phyloP scores from a whole-genome alignment of 2,888 invertebrate species.

The Tetragonula carbonaria region DNA sequence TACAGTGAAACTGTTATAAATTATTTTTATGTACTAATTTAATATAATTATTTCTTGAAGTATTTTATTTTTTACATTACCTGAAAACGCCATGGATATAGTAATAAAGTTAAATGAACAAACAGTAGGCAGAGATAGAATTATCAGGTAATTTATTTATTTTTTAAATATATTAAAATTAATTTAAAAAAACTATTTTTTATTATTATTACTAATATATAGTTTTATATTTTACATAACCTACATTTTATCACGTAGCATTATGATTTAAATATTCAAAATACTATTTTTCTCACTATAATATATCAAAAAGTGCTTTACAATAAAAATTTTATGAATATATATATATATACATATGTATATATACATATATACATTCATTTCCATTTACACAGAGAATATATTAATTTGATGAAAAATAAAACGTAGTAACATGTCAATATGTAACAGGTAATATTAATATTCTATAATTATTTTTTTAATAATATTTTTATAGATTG shows the following conservation, averaged over 20 bases:
- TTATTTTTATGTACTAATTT: background rate
- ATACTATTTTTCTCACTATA: background rate
- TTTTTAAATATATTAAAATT: background rate
- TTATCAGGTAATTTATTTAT: conserved; percentile 82
- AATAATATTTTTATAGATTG: conserved; percentile 86
- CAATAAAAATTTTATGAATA: background rate
- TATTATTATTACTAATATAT: background rate
- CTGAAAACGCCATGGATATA: conserved; percentile 81
- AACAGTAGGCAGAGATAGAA: conserved; percentile 85
- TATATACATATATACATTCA: background rate
- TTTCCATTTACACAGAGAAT: background rate
- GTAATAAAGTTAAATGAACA: conserved; percentile 84
- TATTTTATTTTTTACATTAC: conserved; percentile 1
- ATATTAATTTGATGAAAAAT: background rate
- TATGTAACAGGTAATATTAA: background rate
- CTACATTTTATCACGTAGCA: background rate
- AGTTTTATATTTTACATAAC: conserved; percentile 10
- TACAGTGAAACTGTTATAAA: background rate
- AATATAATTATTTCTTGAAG: background rate
- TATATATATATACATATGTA: too few relatives aligned
- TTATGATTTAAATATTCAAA: background rate
- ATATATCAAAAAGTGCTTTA: background rate
- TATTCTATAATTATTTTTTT: background rate
- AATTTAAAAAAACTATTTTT: background rate
- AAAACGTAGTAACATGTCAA: background rate